Conservation (phyloP, 2,797 vertebrate genomes). For the Lemur catta region DNA sequence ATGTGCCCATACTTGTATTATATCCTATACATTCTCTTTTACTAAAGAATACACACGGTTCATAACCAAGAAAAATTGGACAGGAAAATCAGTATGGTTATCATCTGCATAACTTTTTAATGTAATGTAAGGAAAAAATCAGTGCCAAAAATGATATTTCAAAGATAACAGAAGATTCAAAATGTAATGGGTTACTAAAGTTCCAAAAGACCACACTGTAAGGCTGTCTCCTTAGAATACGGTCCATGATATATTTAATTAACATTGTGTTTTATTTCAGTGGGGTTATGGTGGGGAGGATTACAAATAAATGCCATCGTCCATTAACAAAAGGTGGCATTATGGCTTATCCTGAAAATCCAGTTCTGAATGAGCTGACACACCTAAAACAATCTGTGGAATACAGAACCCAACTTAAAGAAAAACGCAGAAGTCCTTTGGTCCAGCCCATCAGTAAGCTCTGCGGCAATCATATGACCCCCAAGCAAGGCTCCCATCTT, state of each 20-base stretch:
- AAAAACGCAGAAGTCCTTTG: not conserved
- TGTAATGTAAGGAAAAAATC: conserved; percentile 37
- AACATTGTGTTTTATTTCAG: not conserved
- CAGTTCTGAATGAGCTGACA: not conserved
- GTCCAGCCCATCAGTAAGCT: conserved; percentile 84
- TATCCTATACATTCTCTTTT: not conserved
- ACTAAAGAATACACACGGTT: not conserved
- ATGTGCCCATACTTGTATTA: not conserved
- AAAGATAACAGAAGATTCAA: conserved; percentile 36
- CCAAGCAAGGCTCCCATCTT: conserved; percentile 89
- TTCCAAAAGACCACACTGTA: not conserved
- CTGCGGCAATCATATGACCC: conserved; percentile 90
- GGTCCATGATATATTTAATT: not conserved
- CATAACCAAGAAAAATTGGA: conserved; percentile 36
- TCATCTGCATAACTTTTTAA: conserved; percentile 51
- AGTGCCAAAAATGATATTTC: not conserved
- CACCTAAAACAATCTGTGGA: not conserved
- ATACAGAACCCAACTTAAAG: not conserved
- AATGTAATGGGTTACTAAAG: not conserved
- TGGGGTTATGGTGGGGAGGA: not conserved
- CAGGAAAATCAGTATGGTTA: conserved; percentile 12
- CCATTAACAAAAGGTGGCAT: not conserved
- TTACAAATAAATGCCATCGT: not conserved
- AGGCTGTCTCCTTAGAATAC: not conserved
- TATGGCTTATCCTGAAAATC: not conserved